Evolutionary conservation across 1,140 invertebrate species (phyloP), one percentile per base, ranked within the genome.

Genomic region (Leptoteleia sp.): DNA sequence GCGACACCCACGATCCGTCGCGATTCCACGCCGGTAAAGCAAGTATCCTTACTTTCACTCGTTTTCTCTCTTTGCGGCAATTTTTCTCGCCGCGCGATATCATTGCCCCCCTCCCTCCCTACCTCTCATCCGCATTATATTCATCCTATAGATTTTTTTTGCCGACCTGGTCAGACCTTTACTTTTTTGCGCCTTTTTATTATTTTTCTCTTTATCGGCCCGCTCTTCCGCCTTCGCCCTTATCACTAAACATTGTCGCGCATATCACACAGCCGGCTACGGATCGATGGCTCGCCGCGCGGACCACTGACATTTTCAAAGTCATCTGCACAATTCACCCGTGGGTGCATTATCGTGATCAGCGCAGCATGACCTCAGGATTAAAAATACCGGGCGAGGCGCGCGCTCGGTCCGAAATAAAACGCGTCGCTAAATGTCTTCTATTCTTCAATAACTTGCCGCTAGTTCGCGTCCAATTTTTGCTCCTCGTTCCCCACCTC

Each of bases 301-400:
- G 40, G 65, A 77, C 59, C 76, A 78, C 73, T 83, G 82, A 83
- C 83, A 83, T 87, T 87, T 85, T 61, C 71, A 70, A 47, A 81
- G 75, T 82, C 79, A 78, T 83, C 83, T 83, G 80, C 82, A 84
- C 85, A 84, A 87, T 84, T 86, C 67, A 83, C n/a, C 52, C 59
- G 72, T 61, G 65, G 76, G 76, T 79, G 67, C 80, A 73, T 71
- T 78, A 79, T 73, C 68, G 50, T 64, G 76, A 62, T 61, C 68
- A 57, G 48, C 55, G 43, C 42, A 59, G 65, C 50, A 61, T 68
- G 81, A 82, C 81, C 79, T 77, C 73, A 65, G 76, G 62, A 79
- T 81, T 82, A 78, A 83, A 81, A 78, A 78, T 81, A 81, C 50
- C 47, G 42, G 43, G 33, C 61, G 55, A 76, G 48, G n/a, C n/a